Evolutionary conservation across 2,797 vertebrate genomes (phyloP).

Genomic region (Parauchenoglanis punctatus): DNA sequence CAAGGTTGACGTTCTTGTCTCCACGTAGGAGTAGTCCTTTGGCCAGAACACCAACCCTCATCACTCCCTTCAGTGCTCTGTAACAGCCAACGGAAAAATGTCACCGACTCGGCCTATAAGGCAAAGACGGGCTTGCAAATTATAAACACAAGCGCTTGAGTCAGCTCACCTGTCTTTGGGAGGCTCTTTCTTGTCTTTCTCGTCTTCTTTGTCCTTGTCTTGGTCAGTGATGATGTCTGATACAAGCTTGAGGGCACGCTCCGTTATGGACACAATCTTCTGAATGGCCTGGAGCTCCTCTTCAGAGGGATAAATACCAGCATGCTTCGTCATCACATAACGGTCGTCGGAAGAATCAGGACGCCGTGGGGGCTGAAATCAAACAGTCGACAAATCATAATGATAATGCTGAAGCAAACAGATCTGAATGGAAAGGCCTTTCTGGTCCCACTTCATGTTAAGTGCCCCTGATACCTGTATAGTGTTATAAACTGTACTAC

Average conservation of each 20-base stretch:
- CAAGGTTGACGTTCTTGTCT: slow-evolving; percentile 92
- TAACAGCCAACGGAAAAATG: not conserved
- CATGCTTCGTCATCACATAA: slow-evolving; percentile 97
- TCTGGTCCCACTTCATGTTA: not conserved
- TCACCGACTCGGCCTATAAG: not conserved
- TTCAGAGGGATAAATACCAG: slow-evolving; percentile 95
- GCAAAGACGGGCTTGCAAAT: not conserved
- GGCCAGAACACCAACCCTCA: slow-evolving; percentile 94
- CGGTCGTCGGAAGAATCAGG: slow-evolving; percentile 97
- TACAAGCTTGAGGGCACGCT: slow-evolving; percentile 94
- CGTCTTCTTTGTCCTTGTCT: slow-evolving; percentile 84
- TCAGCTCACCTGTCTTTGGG: slow-evolving; percentile 70
- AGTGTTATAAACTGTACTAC: not conserved
- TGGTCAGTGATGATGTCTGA: slow-evolving; percentile 93
- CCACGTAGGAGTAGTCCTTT: slow-evolving; percentile 96
- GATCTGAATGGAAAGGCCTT: not conserved
- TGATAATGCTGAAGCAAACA: not conserved
- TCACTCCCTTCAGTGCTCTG: slow-evolving; percentile 91
- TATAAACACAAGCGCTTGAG: not conserved
- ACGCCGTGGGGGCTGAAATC: slow-evolving; percentile 86
- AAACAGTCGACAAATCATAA: not conserved
- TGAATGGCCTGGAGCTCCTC: slow-evolving; percentile 96
- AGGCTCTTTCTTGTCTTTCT: slow-evolving; percentile 77
- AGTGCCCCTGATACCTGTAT: not conserved
- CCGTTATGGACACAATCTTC: slow-evolving; percentile 97